Evolutionary conservation across 2,113 vertebrate genomes (phyloP).

Genomic region (Corvus cornix): DNA sequence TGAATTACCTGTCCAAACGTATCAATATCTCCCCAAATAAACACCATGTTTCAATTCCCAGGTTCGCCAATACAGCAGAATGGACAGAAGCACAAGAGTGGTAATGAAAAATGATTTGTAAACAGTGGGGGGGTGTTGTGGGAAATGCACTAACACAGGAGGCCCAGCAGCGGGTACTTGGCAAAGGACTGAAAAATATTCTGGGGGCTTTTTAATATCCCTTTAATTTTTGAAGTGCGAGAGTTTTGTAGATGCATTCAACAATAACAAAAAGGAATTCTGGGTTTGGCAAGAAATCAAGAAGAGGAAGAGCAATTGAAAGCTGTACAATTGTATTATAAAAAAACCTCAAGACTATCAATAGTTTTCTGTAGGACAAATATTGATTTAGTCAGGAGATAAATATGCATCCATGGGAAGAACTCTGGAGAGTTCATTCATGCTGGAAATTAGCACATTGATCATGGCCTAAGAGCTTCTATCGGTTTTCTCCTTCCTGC

Average conservation of each 20-base stretch:
- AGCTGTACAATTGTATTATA: neutral
- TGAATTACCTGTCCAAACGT: constrained; percentile 25
- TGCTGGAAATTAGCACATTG: constrained; percentile 23
- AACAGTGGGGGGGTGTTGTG: neutral
- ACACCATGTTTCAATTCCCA: constrained; percentile 19
- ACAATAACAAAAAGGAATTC: neutral
- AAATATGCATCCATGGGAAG: constrained; percentile 7
- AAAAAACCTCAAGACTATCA: neutral
- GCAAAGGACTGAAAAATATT: neutral
- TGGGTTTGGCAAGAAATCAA: neutral
- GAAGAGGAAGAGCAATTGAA: neutral
- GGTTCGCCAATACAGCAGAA: neutral
- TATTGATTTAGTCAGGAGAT: constrained; percentile 6
- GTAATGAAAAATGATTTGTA: constrained; percentile 16
- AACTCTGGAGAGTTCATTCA: neutral
- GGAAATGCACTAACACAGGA: neutral
- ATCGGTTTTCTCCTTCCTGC: neutral
- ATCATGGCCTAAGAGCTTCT: neutral
- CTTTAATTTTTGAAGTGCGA: neutral
- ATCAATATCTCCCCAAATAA: constrained; percentile 20
- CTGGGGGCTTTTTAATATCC: neutral
- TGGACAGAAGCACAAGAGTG: neutral
- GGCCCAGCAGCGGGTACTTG: neutral
- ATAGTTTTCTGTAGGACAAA: neutral
- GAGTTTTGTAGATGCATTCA: neutral